Conservation (phyloP, 1,140 invertebrate genomes). For the Polypedilum pembai region DNA sequence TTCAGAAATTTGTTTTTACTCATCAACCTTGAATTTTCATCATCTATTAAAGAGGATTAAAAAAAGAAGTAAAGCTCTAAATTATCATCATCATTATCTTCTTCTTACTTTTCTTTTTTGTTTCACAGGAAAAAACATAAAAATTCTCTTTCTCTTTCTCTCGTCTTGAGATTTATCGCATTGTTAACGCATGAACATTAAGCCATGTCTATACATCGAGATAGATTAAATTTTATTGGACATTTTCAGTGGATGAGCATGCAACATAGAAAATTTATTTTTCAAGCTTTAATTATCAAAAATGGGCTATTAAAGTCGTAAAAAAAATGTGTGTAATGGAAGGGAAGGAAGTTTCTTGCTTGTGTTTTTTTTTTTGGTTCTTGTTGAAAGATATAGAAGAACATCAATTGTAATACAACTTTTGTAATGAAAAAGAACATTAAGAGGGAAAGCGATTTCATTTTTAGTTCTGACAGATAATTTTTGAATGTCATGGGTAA, state of each 20-base stretch:
- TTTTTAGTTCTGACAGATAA: too few relatives aligned
- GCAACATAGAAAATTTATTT: too few relatives aligned
- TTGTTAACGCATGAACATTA: not conserved
- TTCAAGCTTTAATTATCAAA: too few relatives aligned
- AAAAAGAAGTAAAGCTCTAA: not conserved
- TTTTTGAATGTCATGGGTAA: too few relatives aligned
- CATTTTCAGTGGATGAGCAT: not conserved
- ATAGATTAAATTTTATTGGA: not conserved
- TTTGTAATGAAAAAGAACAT: too few relatives aligned
- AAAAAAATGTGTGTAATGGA: constrained; percentile 8
- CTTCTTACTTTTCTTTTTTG: too few relatives aligned
- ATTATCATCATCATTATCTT: too few relatives aligned
- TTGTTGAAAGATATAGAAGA: too few relatives aligned
- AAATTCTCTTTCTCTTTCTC: not conserved
- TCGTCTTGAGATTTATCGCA: not conserved
- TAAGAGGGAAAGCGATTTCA: too few relatives aligned
- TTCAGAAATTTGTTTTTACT: too few relatives aligned
- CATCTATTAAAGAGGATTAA: not conserved
- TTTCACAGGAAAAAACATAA: not conserved
- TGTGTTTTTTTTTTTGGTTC: not conserved
- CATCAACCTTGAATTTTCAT: too few relatives aligned
- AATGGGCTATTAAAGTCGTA: not conserved
- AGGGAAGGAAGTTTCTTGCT: not conserved
- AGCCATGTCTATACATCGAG: not conserved
- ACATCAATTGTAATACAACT: too few relatives aligned